Evolutionary conservation across 2,113 vertebrate species (phyloP).

Genomic region (Synchiropus splendidus): DNA sequence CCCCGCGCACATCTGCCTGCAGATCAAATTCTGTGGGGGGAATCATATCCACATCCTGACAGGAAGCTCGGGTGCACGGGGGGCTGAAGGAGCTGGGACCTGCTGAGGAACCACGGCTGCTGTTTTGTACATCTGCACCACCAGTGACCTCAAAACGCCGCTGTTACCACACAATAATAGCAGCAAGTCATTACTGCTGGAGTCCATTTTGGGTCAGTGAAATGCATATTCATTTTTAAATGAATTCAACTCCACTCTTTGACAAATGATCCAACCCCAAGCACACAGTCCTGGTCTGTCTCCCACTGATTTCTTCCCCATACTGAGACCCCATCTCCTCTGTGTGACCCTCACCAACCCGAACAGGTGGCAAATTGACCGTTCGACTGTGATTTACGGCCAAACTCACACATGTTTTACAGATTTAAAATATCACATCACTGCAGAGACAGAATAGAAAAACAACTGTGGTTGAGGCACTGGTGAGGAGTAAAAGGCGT

Average conservation of each 20-base stretch:
- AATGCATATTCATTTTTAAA: too few relatives aligned
- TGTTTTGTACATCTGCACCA: conserved; percentile 21
- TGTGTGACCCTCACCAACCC: conserved; percentile 27
- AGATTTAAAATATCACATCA: conserved; percentile 48
- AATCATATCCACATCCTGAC: conserved; percentile 70
- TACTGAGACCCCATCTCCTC: conserved; percentile 5
- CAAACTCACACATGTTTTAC: conserved; percentile 51
- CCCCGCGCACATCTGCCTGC: conserved; percentile 62
- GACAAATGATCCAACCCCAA: too few relatives aligned
- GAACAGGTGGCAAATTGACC: conserved; percentile 54
- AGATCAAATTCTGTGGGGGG: conserved; percentile 63
- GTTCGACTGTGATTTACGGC: conserved; percentile 37
- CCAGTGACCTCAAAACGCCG: too few relatives aligned
- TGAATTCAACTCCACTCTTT: too few relatives aligned
- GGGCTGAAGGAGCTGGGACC: conserved; percentile 36
- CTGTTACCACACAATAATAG: neutral
- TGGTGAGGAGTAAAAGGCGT: conserved; percentile 2
- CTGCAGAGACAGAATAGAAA: conserved; percentile 13
- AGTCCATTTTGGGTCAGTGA: too few relatives aligned
- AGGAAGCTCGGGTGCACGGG: conserved; percentile 59
- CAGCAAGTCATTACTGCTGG: too few relatives aligned
- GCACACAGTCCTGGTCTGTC: too few relatives aligned
- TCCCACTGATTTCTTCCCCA: neutral
- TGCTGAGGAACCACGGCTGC: conserved; percentile 40
- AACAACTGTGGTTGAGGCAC: neutral